A percentile compares a stretch with the other conserved stretches of the same genome.
Conservation (phyloP, 2,113 vertebrate genomes). For the Pagrus major region DNA sequence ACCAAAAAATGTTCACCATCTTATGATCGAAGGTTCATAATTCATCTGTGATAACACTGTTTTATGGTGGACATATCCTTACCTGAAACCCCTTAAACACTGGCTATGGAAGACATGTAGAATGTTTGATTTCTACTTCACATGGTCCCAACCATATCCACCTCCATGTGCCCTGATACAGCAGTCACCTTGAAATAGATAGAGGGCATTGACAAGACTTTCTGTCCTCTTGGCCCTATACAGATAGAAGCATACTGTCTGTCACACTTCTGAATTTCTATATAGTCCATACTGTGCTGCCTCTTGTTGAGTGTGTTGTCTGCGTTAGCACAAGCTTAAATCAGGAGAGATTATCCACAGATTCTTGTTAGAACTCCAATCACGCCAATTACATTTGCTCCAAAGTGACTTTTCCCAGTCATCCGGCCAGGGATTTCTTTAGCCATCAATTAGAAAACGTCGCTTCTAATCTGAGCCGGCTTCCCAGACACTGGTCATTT, state of each 20-base stretch:
- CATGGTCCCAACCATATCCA: too few species aligned
- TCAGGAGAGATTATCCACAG: constrained; percentile 71
- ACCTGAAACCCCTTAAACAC: not conserved
- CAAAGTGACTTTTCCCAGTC: constrained; percentile 94
- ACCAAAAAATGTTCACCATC: not conserved
- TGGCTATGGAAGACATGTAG: not conserved
- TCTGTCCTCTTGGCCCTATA: constrained; percentile 5
- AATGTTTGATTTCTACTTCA: not conserved
- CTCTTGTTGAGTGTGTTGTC: constrained; percentile 53
- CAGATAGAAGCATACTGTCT: not conserved
- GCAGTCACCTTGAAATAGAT: not conserved
- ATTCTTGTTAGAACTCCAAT: constrained; percentile 87
- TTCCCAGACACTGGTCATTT: constrained; percentile 93
- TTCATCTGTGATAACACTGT: not conserved
- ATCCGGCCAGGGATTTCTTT: constrained; percentile 91
- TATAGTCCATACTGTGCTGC: not conserved
- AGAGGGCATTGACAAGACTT: not conserved
- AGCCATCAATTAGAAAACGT: constrained; percentile 96
- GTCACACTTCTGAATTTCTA: constrained; percentile 34
- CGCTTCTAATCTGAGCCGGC: constrained; percentile 93
- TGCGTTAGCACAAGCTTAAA: constrained; percentile 50
- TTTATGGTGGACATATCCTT: not conserved
- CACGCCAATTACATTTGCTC: constrained; percentile 95
- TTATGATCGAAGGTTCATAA: not conserved
- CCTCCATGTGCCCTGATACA: not conserved